Conservation (phyloP, 2,113 vertebrate genomes). For the Melanocharis versteri region DNA sequence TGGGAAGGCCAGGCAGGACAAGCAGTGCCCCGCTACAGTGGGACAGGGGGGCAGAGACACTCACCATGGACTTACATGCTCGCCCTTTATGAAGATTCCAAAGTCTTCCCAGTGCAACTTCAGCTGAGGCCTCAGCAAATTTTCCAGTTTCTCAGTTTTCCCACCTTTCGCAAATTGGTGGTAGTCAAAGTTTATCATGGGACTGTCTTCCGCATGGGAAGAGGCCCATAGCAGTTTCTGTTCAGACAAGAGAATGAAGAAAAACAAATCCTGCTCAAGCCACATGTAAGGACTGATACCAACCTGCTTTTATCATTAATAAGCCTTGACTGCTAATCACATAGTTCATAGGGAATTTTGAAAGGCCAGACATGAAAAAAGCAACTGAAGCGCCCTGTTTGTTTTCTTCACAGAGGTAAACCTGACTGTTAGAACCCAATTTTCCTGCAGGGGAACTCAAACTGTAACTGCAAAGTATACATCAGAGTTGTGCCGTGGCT, state of each 20-base stretch:
- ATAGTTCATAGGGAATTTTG: neutral
- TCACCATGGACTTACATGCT: constrained; percentile 73
- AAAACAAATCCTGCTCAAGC: neutral
- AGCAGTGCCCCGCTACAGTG: neutral
- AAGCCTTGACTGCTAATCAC: neutral
- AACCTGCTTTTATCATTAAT: neutral
- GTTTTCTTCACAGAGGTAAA: neutral
- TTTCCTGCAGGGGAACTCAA: neutral
- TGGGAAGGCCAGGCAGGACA: neutral
- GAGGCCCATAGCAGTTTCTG: constrained; percentile 83
- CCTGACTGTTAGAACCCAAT: neutral
- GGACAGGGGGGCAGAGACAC: constrained; percentile 11
- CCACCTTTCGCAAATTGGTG: constrained; percentile 79
- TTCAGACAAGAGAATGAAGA: neutral
- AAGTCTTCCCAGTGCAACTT: constrained; percentile 78
- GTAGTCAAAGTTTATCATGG: constrained; percentile 84
- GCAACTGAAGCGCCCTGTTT: neutral
- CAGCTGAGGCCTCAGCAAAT: constrained; percentile 74
- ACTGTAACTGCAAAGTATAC: neutral
- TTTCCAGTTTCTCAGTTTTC: constrained; percentile 77
- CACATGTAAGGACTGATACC: neutral
- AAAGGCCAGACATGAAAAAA: neutral
- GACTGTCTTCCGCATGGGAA: constrained; percentile 74
- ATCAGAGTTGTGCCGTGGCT: neutral
- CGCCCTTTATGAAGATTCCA: constrained; percentile 71